Percentiles rank a stretch among this genome's conserved stretches.
Evolutionary conservation across 1,140 invertebrate genomes (phyloP).

Genomic region (Lanistes nyassanus): DNA sequence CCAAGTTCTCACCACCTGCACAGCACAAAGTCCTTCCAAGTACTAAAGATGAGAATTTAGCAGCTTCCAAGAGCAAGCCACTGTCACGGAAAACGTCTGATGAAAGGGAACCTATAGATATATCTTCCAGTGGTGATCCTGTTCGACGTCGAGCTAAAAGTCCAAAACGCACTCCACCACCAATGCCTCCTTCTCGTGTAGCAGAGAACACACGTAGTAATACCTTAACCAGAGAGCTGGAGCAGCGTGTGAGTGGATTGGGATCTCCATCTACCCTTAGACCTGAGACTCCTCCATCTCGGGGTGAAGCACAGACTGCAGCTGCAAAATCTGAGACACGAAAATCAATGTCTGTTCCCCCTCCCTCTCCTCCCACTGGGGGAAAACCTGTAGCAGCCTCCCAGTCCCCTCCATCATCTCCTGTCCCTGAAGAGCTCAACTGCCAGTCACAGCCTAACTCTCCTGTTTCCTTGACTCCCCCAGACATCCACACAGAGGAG

Average conservation of each 20-base stretch:
- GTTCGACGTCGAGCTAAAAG: constrained; percentile 49
- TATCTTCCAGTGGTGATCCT: constrained; percentile 13
- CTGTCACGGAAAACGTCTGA: constrained; percentile 4
- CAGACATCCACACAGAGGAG: constrained; percentile 1
- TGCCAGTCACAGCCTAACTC: constrained; percentile 22
- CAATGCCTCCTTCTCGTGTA: constrained; percentile 33
- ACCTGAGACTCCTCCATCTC: constrained; percentile 4
- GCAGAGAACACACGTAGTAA: constrained; percentile 30
- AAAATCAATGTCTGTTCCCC: constrained; percentile 28
- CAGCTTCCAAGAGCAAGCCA: constrained; percentile 15
- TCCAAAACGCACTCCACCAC: constrained; percentile 47
- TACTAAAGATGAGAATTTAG: constrained; percentile 1
- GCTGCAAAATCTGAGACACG: constrained; percentile 17
- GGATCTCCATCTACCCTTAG: constrained; percentile 21
- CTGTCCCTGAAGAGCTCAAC: constrained; percentile 37
- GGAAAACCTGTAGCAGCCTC: constrained; percentile 24
- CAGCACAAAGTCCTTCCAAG: constrained; percentile 17
- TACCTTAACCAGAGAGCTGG: constrained; percentile 53
- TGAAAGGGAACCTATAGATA: constrained; percentile 23
- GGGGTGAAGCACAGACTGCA: too few species aligned
- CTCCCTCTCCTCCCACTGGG: constrained; percentile 31
- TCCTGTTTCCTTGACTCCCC: constrained; percentile 11
- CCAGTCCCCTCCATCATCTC: constrained; percentile 27
- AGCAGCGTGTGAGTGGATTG: constrained; percentile 30
- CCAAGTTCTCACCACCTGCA: constrained; percentile 33